A percentile compares a stretch with the other conserved stretches of the same genome.
Conservation (phyloP, 2,888 invertebrate genomes). For the Dione vanillae region DNA sequence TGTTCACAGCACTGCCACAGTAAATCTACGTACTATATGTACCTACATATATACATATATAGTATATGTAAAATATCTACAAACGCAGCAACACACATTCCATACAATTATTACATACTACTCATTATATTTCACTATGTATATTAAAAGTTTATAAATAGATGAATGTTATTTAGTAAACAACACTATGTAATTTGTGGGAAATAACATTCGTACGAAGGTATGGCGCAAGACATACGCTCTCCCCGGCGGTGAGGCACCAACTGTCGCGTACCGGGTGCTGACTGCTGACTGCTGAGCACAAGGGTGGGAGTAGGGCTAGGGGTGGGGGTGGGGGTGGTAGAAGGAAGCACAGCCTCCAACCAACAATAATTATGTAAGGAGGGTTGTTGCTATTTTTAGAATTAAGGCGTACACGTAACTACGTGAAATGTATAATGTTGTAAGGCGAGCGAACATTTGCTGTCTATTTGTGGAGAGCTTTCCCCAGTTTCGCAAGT, state of each 20-base stretch:
- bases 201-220: constrained; percentile 35
- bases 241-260: constrained; percentile 53
- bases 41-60: not conserved
- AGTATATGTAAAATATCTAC: not conserved
- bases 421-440: constrained; percentile 57
- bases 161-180: constrained; percentile 12
- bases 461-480: constrained; percentile 67
- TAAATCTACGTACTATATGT: constrained; percentile 3
- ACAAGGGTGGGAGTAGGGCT: constrained; percentile 43
- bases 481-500: constrained; percentile 61
- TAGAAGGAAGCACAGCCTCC: constrained; percentile 75
- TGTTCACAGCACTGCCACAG: constrained; percentile 49
- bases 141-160: not conserved
- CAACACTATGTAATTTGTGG: constrained; percentile 28
- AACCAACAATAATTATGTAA: constrained; percentile 77
- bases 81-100: constrained; percentile 4
- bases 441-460: constrained; percentile 50
- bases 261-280: constrained; percentile 59
- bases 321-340: constrained; percentile 52
- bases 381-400: constrained; percentile 79
- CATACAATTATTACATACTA: not conserved
- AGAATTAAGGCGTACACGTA: constrained; percentile 64
- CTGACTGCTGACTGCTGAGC: constrained; percentile 45
- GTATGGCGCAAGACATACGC: constrained; percentile 43
- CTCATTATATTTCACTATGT: constrained; percentile 13